Evolutionary conservation across 2,888 invertebrate species (phyloP).

Genomic region (Seira sanloemensis): DNA sequence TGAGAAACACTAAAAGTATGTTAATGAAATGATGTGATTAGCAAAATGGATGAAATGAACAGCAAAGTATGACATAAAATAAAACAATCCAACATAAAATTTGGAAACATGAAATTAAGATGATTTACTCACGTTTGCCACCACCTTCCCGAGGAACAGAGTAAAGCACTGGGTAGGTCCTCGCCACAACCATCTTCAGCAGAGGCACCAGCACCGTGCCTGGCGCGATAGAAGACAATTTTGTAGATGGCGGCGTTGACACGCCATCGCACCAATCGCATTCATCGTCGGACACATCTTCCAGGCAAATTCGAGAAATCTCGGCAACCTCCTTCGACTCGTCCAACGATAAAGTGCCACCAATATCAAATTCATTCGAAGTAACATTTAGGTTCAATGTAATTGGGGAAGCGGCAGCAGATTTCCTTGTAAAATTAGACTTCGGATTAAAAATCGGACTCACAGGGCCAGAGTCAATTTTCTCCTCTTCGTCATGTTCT

Average conservation of each 20-base stretch:
- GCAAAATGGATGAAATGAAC: no score
- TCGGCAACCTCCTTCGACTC: conserved; percentile 14
- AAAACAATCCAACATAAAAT: no score
- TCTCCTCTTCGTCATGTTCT: not conserved
- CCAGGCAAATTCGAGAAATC: not conserved
- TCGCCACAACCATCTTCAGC: not conserved
- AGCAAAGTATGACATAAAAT: no score
- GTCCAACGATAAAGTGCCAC: not conserved
- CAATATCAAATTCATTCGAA: no score
- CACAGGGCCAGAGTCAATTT: no score
- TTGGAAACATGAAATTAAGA: not conserved
- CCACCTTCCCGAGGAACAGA: not conserved
- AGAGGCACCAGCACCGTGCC: not conserved
- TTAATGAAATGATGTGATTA: no score
- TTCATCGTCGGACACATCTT: conserved; percentile 6
- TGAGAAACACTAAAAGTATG: no score
- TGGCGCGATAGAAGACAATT: not conserved
- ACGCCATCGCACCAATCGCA: not conserved
- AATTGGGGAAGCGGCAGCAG: not conserved
- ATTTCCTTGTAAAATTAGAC: no score
- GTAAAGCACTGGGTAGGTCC: conserved; percentile 3
- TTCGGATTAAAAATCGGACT: no score
- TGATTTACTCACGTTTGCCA: not conserved
- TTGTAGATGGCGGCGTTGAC: not conserved
- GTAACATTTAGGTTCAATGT: no score